These are phyloP conservation scores for Pseudomyrmex dendroicus DNA, from an alignment of 1,140 invertebrate species.

Conservation along the genomic window DNA sequence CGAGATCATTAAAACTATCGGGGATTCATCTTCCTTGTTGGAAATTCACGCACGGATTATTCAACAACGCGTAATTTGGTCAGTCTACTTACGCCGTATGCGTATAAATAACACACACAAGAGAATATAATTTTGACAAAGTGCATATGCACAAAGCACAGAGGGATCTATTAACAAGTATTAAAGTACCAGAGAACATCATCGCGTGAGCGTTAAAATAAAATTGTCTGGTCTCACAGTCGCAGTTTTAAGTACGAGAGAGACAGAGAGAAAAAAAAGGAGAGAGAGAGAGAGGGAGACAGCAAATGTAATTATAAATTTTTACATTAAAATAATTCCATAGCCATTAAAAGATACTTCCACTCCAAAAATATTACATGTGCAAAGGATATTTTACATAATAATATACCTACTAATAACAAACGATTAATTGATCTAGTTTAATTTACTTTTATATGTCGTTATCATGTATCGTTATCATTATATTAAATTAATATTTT, in stretches of 20 bases:
- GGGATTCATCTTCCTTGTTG: background rate
- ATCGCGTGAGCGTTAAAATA: background rate
- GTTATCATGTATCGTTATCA: no score
- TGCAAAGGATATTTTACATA: background rate
- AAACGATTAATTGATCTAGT: background rate
- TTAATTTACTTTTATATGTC: no score
- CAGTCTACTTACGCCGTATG: conserved; percentile 45
- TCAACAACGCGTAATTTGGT: conserved; percentile 62
- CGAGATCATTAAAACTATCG: background rate
- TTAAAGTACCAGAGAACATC: conserved; percentile 25
- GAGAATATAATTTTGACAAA: conserved; percentile 14
- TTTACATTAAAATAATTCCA: background rate
- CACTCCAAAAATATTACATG: background rate
- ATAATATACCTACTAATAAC: background rate
- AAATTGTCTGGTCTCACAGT: conserved; percentile 2
- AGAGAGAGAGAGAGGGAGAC: no score
- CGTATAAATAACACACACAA: conserved; percentile 19
- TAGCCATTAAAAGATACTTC: background rate
- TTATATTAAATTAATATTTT: no score
- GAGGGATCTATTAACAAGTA: conserved; percentile 39
- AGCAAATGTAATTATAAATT: conserved; percentile 9
- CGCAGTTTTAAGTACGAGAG: background rate
- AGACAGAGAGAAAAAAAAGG: background rate
- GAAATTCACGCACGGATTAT: conserved; percentile 47
- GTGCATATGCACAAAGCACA: conserved; percentile 9